These are phyloP conservation scores for Lepidotrigona ventralis DNA, from an alignment of 1,140 invertebrate genomes.

Conservation along the genomic window DNA sequence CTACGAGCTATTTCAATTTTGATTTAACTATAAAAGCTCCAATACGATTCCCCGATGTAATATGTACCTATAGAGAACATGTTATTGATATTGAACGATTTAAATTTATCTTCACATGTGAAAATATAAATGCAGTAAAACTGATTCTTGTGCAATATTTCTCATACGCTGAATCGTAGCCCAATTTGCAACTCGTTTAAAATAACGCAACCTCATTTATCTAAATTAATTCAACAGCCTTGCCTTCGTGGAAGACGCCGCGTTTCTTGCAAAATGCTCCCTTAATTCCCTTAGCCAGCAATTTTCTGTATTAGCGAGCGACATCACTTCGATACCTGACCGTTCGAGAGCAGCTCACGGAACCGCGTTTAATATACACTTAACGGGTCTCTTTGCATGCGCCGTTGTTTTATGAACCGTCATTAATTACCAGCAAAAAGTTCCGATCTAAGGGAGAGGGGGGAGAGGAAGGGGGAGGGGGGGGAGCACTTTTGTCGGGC, in stretches of 20 bases:
- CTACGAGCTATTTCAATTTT: neutral
- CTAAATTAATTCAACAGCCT: neutral
- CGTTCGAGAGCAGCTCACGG: neutral
- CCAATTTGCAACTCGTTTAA: neutral
- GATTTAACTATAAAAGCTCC: neutral
- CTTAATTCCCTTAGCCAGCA: neutral
- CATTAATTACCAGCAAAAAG: constrained; percentile 49
- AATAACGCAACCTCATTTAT: neutral
- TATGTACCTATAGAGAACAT: too few relatives aligned
- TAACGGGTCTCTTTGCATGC: constrained; percentile 24
- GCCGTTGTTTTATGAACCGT: constrained; percentile 21
- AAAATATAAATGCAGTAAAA: neutral
- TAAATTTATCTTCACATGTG: neutral
- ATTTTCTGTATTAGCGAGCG: too few relatives aligned
- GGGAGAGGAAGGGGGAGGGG: too few relatives aligned
- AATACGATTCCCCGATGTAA: neutral
- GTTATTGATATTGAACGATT: neutral
- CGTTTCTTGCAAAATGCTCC: neutral
- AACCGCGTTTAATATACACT: constrained; percentile 15
- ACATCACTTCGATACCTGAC: too few relatives aligned
- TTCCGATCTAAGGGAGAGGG: constrained; percentile 1
- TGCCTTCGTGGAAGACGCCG: neutral
- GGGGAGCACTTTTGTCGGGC: constrained; percentile 17
- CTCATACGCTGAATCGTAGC: neutral
- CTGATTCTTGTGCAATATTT: neutral